Percentiles rank a stretch among this genome's conserved stretches.
phyloP scores from a whole-genome alignment of 2,888 invertebrate species.

The Mechanitis messenoides region DNA sequence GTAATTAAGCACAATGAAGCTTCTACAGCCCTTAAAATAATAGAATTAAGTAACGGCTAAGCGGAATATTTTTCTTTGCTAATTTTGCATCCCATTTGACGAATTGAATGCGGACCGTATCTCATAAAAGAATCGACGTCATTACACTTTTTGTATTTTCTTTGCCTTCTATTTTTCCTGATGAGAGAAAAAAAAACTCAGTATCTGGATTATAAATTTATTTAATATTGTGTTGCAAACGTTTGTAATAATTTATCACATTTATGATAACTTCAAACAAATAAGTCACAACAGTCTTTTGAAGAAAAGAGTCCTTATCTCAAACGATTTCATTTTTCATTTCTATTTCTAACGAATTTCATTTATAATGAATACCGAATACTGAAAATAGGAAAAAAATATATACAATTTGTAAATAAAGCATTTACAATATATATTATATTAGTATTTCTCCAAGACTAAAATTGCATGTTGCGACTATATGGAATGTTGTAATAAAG shows the following conservation, averaged over 20 bases:
- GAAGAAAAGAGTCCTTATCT: no score
- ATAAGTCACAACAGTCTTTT: no score
- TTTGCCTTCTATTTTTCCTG: neutral
- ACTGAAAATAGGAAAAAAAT: no score
- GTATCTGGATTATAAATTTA: neutral
- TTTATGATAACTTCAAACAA: no score
- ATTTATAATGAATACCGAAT: no score
- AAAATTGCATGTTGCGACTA: no score
- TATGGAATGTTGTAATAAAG: neutral
- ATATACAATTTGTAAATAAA: no score
- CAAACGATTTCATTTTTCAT: no score
- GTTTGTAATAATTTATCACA: no score
- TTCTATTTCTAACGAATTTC: no score
- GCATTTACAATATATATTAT: no score
- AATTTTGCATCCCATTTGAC: slow-evolving; percentile 28
- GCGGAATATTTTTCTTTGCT: slow-evolving; percentile 34
- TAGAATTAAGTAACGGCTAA: slow-evolving; percentile 54
- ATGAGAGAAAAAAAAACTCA: neutral
- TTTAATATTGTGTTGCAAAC: neutral
- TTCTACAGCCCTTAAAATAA: slow-evolving; percentile 55
- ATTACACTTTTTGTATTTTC: slow-evolving; percentile 9
- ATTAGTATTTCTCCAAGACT: no score
- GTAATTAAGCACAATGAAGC: slow-evolving; percentile 69
- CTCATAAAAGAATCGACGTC: slow-evolving; percentile 12
- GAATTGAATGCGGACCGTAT: slow-evolving; percentile 20